phyloP scores from a whole-genome alignment of 2,888 invertebrate species.

The Drosophila eohydei region DNA sequence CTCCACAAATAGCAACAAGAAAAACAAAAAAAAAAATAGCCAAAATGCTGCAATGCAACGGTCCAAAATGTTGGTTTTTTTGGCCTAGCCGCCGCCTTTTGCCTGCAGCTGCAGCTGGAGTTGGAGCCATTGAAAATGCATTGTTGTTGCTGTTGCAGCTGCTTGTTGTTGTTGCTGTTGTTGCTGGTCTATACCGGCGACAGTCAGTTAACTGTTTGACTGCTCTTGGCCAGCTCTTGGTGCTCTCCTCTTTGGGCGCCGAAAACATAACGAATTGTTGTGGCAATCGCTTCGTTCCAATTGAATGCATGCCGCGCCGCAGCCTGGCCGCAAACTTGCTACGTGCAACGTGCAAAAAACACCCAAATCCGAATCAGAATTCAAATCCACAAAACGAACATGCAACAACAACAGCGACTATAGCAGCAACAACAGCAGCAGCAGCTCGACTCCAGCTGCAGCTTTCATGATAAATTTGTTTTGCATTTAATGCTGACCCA shows the following conservation, averaged over 20 bases:
- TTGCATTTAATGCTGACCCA: slow-evolving; percentile 66
- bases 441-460: slow-evolving; percentile 24
- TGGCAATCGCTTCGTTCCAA: slow-evolving; percentile 83
- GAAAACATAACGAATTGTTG: slow-evolving; percentile 81
- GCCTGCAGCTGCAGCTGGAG: slow-evolving; percentile 75
- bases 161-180: slow-evolving; percentile 39
- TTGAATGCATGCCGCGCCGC: slow-evolving; percentile 79
- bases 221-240: slow-evolving; percentile 50
- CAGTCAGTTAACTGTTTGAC: slow-evolving; percentile 64
- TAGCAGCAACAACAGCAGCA: not conserved
- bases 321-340: slow-evolving; percentile 42
- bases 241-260: slow-evolving; percentile 52
- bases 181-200: slow-evolving; percentile 53
- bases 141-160: slow-evolving; percentile 10
- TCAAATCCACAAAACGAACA: slow-evolving; percentile 37
- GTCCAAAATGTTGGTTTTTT: slow-evolving; percentile 46
- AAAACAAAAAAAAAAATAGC: slow-evolving; percentile 3
- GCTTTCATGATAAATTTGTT: slow-evolving; percentile 66
- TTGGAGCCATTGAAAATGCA: slow-evolving; percentile 15
- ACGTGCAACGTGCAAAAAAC: slow-evolving; percentile 37
- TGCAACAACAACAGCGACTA: not conserved
- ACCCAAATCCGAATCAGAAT: slow-evolving; percentile 42
- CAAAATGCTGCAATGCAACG: slow-evolving; percentile 22
- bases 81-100: slow-evolving; percentile 55
- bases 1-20: slow-evolving; percentile 21